Evolutionary conservation across 2,888 invertebrate species (phyloP).

Genomic region (Dryobotodes eremita): DNA sequence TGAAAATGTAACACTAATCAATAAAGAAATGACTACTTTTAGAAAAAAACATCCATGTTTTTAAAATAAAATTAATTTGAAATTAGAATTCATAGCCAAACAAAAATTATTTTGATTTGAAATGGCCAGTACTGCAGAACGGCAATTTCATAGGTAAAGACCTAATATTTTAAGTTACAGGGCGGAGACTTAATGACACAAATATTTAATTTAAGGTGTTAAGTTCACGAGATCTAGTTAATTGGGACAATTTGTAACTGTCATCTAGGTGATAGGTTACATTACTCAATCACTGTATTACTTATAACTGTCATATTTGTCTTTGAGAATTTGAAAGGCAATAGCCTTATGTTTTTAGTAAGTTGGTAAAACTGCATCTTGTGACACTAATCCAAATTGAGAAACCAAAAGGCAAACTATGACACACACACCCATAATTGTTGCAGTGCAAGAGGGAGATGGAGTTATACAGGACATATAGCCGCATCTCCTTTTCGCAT

Average conservation of each 20-base stretch:
- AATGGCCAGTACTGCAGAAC: too few relatives aligned
- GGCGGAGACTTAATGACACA: not conserved
- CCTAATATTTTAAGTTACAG: slow-evolving; percentile 17
- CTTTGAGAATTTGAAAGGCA: slow-evolving; percentile 3
- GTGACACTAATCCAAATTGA: not conserved
- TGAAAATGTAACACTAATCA: too few relatives aligned
- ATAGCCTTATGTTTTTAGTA: not conserved
- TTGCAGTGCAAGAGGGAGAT: too few relatives aligned
- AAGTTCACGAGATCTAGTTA: slow-evolving; percentile 15
- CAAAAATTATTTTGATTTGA: too few relatives aligned
- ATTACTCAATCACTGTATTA: slow-evolving; percentile 12
- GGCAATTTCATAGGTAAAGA: too few relatives aligned
- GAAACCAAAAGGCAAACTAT: not conserved
- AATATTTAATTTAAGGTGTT: slow-evolving; percentile 17
- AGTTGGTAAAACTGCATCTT: not conserved
- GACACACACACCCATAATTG: not conserved
- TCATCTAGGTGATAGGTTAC: not conserved
- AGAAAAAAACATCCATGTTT: too few relatives aligned
- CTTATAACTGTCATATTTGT: not conserved
- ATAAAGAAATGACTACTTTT: too few relatives aligned
- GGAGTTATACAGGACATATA: not conserved
- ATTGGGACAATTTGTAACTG: slow-evolving; percentile 13
- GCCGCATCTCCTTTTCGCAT: not conserved
- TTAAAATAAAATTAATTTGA: too few relatives aligned
- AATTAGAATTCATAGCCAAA: too few relatives aligned